phyloP scores from a whole-genome alignment of 2,113 vertebrate genomes.

The Sus scrofa region T2T-Sscrofa CM000827.6:102456501-102457000 shows the following conservation, averaged over 20 bases:
- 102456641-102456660: background rate
- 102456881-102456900: background rate
- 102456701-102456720: background rate
- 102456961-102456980: background rate
- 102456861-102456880: background rate
- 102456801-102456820: background rate
- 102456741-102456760: background rate
- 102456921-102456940: background rate
- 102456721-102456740: background rate
- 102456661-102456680: background rate
- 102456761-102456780: background rate
- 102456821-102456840: background rate
- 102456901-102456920: background rate
- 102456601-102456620: background rate
- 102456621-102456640: background rate
- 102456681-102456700: background rate
- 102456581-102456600: background rate
- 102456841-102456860: background rate
- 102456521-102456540: background rate
- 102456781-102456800: background rate
- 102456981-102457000: background rate
- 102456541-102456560: background rate
- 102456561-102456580: background rate
- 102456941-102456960: slow-evolving; percentile 5
- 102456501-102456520: background rate